Evolutionary conservation across 2,797 vertebrate species (phyloP).

Genomic region (Coranthus polyacanthus): DNA sequence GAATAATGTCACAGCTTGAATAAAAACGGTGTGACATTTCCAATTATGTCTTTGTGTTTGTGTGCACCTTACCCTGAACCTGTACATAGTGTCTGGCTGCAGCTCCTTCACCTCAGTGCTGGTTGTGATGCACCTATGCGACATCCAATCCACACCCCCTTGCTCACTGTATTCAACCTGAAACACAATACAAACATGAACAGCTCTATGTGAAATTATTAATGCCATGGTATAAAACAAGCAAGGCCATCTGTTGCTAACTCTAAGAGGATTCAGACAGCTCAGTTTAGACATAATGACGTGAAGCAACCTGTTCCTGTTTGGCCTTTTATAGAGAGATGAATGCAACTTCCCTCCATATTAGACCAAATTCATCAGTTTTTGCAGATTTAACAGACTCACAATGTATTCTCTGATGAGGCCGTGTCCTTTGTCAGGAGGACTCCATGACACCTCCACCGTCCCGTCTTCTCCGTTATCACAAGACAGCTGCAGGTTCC

Average conservation of each 20-base stretch:
- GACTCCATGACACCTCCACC: conserved; percentile 88
- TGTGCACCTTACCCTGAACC: conserved; percentile 87
- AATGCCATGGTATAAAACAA: no score
- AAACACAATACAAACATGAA: conserved; percentile 9
- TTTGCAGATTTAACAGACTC: conserved; percentile 71
- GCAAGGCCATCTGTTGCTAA: no score
- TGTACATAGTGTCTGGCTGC: conserved; percentile 86
- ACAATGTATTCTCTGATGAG: conserved; percentile 96
- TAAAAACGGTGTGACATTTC: not conserved
- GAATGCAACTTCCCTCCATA: no score
- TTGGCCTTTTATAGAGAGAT: no score
- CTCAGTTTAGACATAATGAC: not conserved
- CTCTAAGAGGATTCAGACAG: no score
- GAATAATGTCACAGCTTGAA: not conserved
- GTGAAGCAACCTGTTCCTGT: no score
- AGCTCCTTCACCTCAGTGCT: conserved; percentile 86
- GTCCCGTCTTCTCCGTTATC: conserved; percentile 87
- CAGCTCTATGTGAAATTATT: no score
- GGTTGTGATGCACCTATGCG: conserved; percentile 83
- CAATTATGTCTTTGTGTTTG: not conserved
- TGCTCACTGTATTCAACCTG: conserved; percentile 92
- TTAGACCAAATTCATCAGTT: not conserved
- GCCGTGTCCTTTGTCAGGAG: conserved; percentile 89
- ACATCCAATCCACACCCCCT: conserved; percentile 89
- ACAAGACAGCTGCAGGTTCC: conserved; percentile 89